Conservation (phyloP, 2,797 vertebrate species). For the Sternarchorhynchus goeldii region DNA sequence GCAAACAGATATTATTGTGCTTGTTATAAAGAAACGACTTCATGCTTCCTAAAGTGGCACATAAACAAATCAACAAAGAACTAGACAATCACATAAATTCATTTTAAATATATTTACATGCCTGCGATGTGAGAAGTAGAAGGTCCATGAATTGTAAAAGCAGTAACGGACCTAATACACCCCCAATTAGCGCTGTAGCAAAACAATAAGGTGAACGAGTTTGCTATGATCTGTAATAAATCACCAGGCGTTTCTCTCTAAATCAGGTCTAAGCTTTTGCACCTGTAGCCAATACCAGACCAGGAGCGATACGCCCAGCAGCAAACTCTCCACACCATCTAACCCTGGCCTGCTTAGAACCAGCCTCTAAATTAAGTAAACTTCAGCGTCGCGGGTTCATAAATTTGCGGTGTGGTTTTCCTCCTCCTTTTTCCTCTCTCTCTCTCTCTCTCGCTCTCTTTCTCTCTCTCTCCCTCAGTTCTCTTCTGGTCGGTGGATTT, state of each 20-base stretch:
- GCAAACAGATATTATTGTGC: constrained; percentile 39
- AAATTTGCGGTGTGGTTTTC: constrained; percentile 83
- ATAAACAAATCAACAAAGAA: not conserved
- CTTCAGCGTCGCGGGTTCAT: constrained; percentile 80
- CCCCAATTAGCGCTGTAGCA: not conserved
- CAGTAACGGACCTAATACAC: not conserved
- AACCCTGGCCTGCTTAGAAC: constrained; percentile 67
- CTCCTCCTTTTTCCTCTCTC: constrained; percentile 46
- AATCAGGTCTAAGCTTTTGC: constrained; percentile 4
- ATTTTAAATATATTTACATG: too few species aligned
- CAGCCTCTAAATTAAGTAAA: constrained; percentile 89
- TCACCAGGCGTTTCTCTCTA: not conserved
- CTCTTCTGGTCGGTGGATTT: constrained; percentile 84
- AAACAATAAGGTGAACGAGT: not conserved
- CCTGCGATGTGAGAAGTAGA: too few species aligned
- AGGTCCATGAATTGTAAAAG: too few species aligned
- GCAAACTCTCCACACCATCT: constrained; percentile 49
- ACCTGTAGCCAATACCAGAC: constrained; percentile 9
- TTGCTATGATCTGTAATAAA: not conserved
- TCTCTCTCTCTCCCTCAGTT: constrained; percentile 16
- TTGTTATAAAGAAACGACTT: constrained; percentile 13
- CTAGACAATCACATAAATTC: too few species aligned
- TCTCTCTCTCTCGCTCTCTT: constrained; percentile 34
- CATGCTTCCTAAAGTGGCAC: not conserved
- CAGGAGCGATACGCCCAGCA: constrained; percentile 19